A percentile compares a stretch with the other conserved stretches of the same genome.
Evolutionary conservation across 2,797 vertebrate genomes (phyloP).

Genomic region (Acrossocheilus wenchowensis): DNA sequence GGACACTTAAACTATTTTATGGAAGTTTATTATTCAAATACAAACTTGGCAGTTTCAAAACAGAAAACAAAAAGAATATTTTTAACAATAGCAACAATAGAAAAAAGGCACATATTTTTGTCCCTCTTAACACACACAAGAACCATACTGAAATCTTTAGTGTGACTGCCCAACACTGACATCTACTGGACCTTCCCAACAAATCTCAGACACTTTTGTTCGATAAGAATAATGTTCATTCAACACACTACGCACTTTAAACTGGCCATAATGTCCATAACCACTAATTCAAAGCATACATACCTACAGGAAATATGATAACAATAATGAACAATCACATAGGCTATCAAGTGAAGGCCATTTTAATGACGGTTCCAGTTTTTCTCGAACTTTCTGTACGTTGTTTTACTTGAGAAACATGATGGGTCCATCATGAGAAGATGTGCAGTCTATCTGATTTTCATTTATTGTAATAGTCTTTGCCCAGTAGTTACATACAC

Average conservation of each 20-base stretch:
- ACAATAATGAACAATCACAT: conserved; percentile 25
- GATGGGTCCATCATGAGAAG: neutral
- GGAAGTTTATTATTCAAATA: conserved; percentile 77
- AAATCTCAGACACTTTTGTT: conserved; percentile 6
- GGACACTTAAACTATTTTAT: neutral
- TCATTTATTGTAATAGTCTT: conserved; percentile 5
- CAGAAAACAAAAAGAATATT: conserved; percentile 70
- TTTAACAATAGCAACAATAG: conserved; percentile 76
- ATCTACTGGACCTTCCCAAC: conserved; percentile 19
- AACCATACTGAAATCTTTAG: conserved; percentile 40
- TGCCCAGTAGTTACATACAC: neutral
- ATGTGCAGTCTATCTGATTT: neutral
- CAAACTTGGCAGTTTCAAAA: conserved; percentile 71
- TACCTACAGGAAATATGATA: neutral
- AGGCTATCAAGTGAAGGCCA: neutral
- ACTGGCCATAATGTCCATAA: conserved; percentile 1
- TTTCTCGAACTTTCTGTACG: neutral
- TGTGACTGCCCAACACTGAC: conserved; percentile 44
- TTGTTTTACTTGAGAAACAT: neutral
- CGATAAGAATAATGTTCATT: neutral
- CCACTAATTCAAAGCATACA: neutral
- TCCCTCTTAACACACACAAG: conserved; percentile 34
- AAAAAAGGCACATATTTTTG: conserved; percentile 80
- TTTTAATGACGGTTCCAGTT: conserved; percentile 32
- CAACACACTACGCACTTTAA: conserved; percentile 12